Evolutionary conservation across 1,140 invertebrate species (phyloP).

Genomic region (Octopus sinensis): DNA sequence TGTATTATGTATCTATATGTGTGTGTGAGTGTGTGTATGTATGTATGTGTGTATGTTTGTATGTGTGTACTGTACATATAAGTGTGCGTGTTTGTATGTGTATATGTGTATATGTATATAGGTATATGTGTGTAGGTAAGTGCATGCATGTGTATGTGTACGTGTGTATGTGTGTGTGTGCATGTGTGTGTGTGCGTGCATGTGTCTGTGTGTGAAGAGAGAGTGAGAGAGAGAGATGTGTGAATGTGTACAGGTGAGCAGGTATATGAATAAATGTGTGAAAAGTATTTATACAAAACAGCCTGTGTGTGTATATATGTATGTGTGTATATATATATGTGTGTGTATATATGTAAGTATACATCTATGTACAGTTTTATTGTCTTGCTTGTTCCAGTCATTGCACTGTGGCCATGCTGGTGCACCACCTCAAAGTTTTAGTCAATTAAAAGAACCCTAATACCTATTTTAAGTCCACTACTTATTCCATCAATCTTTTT

Average conservation of each 20-base stretch:
- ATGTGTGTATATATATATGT: not conserved
- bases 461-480: no score
- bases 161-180: not conserved
- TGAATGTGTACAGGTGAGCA: not conserved
- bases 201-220: not conserved
- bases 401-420: no score
- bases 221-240: not conserved
- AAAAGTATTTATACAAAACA: not conserved
- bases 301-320: not conserved
- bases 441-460: no score
- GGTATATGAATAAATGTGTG: not conserved
- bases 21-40: no score
- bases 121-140: not conserved
- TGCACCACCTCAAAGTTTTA: no score
- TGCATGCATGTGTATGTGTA: not conserved
- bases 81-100: no score
- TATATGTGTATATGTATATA: not conserved
- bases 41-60: no score
- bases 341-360: not conserved
- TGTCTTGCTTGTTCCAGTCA: no score
- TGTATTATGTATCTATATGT: no score
- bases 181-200: not conserved
- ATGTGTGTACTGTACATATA: no score
- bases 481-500: no score
- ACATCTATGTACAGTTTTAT: no score